phyloP scores from a whole-genome alignment of 2,888 invertebrate genomes.

The Macropis europaea region DNA sequence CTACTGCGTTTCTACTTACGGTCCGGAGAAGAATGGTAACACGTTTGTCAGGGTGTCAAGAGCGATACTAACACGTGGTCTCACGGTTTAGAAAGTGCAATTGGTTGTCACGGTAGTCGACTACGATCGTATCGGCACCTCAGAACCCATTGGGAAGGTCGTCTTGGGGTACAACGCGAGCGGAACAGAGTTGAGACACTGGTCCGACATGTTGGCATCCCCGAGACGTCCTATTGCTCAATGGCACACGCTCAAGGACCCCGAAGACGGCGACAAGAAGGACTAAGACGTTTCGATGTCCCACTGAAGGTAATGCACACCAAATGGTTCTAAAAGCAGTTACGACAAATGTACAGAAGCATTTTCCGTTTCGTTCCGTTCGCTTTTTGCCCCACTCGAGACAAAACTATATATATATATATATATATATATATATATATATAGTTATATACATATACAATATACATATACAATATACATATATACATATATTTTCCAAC shows the following conservation, averaged over 20 bases:
- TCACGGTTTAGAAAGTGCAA: slow-evolving; percentile 95
- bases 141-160: slow-evolving; percentile 99
- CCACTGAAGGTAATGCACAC: slow-evolving; percentile 62
- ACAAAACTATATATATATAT: slow-evolving; percentile 31
- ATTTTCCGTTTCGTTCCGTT: slow-evolving; percentile 30
- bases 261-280: slow-evolving; percentile 95
- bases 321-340: slow-evolving; percentile 45
- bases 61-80: slow-evolving; percentile 23
- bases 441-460: slow-evolving; percentile 10
- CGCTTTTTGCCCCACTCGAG: slow-evolving; percentile 28
- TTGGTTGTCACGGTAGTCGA: slow-evolving; percentile 99
- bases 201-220: slow-evolving; percentile 99
- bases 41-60: not conserved
- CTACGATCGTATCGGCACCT: slow-evolving; percentile 99
- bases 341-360: slow-evolving; percentile 54
- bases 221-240: slow-evolving; percentile 99
- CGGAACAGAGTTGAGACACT: slow-evolving; percentile 98
- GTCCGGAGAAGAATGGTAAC: slow-evolving; percentile 6
- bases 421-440: not conserved
- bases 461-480: not conserved
- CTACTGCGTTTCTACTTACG: no score
- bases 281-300: slow-evolving; percentile 82
- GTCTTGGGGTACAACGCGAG: slow-evolving; percentile 98
- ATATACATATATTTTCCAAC: slow-evolving; percentile 39
- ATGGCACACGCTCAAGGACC: slow-evolving; percentile 99